Conservation (phyloP, 2,888 invertebrate species). For the Eristalis pertinax region DNA sequence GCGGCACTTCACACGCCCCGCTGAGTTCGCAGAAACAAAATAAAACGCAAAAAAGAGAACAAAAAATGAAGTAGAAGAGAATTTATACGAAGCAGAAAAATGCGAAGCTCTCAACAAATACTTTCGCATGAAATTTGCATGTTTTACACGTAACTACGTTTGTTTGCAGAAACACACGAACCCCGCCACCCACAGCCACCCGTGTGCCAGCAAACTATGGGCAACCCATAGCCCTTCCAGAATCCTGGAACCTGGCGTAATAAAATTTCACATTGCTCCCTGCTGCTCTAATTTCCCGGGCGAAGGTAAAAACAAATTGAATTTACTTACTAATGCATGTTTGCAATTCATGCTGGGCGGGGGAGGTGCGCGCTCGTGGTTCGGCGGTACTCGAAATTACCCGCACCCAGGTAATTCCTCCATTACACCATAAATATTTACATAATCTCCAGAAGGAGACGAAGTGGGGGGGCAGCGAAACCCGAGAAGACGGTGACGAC, state of each 20-base stretch:
- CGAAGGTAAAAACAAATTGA: conserved; percentile 61
- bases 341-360: conserved; percentile 40
- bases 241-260: conserved; percentile 5
- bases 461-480: conserved; percentile 36
- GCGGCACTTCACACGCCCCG: neutral
- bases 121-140: conserved; percentile 56
- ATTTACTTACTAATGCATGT: conserved; percentile 66
- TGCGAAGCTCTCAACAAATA: conserved; percentile 26
- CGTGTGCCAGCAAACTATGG: neutral
- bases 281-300: conserved; percentile 50
- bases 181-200: neutral
- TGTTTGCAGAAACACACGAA: conserved; percentile 14
- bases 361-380: neutral
- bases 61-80: neutral
- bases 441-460: conserved; percentile 41
- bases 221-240: neutral
- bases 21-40: neutral
- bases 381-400: neutral
- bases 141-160: conserved; percentile 43
- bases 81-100: conserved; percentile 6
- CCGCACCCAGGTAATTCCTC: conserved; percentile 42
- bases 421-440: conserved; percentile 56
- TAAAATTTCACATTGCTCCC: conserved; percentile 41
- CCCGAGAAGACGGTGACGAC: conserved; percentile 19
- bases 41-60: neutral